Percentiles rank a stretch among this genome's conserved stretches.
Evolutionary conservation across 2,888 invertebrate genomes (phyloP).

Genomic region (Cylloceria caligata): DNA sequence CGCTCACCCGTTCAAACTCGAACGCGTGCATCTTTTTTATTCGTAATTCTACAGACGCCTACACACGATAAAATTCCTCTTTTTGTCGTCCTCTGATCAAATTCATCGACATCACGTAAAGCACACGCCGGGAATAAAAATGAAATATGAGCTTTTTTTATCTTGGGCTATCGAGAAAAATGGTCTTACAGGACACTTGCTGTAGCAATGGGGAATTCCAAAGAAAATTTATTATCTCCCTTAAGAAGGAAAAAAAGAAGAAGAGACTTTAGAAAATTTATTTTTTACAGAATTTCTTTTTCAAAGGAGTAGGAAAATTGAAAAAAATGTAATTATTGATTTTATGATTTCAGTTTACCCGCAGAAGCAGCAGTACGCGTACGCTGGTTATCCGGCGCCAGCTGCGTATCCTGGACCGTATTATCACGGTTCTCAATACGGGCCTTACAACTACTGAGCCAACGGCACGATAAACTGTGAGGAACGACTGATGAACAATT

Average conservation of each 20-base stretch:
- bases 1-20: background rate
- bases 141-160: conserved; percentile 1
- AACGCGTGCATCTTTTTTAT: conserved; percentile 8
- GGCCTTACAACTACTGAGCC: conserved; percentile 95
- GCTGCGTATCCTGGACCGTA: conserved; percentile 95
- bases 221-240: background rate
- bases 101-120: conserved; percentile 24
- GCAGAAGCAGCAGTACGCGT: conserved; percentile 97
- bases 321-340: conserved; percentile 1
- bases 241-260: too few species aligned
- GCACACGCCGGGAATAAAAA: conserved; percentile 20
- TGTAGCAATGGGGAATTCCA: too few species aligned
- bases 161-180: background rate
- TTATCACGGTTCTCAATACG: conserved; percentile 95
- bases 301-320: too few species aligned
- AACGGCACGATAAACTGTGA: conserved; percentile 25
- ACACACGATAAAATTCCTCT: conserved; percentile 24
- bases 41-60: conserved; percentile 6
- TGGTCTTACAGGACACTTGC: background rate
- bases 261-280: too few species aligned
- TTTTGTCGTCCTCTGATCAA: conserved; percentile 6
- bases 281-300: too few species aligned
- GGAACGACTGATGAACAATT: conserved; percentile 52
- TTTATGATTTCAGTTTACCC: conserved; percentile 90
- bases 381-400: conserved; percentile 93